These are phyloP conservation scores for Phasianus colchicus DNA, from an alignment of 2,113 vertebrate genomes.

Conservation along the genomic window DNA sequence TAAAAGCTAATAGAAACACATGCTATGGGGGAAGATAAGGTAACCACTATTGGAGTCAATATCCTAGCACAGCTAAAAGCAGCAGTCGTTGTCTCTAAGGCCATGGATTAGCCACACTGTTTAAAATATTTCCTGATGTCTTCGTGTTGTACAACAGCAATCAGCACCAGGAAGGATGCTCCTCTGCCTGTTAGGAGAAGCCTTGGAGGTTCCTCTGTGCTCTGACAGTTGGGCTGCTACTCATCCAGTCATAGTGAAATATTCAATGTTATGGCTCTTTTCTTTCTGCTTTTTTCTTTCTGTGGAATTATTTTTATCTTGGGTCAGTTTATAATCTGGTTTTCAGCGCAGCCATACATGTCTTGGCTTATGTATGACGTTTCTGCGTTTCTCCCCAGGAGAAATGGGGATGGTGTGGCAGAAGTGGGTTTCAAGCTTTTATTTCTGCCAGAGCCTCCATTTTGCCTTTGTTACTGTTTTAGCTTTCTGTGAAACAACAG, in stretches of 20 bases:
- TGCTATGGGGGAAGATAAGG: rapidly evolving
- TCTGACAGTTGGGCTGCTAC: background rate
- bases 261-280: background rate
- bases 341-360: background rate
- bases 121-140: background rate
- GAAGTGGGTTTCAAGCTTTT: background rate
- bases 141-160: background rate
- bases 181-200: background rate
- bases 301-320: background rate
- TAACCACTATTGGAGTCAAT: background rate
- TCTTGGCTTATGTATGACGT: background rate
- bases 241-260: rapidly evolving
- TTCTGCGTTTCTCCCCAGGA: background rate
- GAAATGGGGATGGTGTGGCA: background rate
- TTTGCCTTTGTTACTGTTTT: background rate
- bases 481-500: background rate
- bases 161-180: background rate
- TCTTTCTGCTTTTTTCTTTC: background rate
- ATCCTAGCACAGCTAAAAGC: background rate
- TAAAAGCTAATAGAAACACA: background rate
- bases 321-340: background rate
- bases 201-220: background rate
- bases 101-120: background rate
- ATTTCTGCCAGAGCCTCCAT: background rate
- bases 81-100: background rate